Evolutionary conservation across 2,113 vertebrate species (phyloP), one percentile per base, ranked within the genome.

Genomic region (Uria lomvia): DNA sequence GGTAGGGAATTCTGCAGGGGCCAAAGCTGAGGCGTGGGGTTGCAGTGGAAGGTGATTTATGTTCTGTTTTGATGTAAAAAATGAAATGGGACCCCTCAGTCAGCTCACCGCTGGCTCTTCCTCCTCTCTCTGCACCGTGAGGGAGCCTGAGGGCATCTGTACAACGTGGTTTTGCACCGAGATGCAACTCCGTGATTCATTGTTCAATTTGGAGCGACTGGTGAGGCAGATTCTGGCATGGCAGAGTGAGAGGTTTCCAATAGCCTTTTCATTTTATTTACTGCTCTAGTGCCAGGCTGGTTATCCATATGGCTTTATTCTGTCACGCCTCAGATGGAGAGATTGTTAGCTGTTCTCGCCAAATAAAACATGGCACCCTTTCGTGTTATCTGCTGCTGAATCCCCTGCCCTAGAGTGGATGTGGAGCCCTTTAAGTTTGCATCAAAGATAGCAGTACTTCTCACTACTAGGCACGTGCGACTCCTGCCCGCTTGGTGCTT

Each of bases 391-490:
- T 89, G 80, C 70, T 43, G 23, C 70, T 67, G 65, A 26, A 32
- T 30, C 26, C 58, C 52, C 26, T 52, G 79, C 67, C 68, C 24
- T 4, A 0, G 13, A 14, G 11, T n/a, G 59, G 20, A 8, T 13
- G 30, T 9, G 49, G 53, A 74, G 21, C 8, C 74, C 24, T 27
- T 24, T 15, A 36, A 17, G 22, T 19, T 29, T 6, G 26, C 38
- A 21, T 14, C 50, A 30, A 13, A 66, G 23, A 3, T 0, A 2
- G 6, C 34, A 16, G 22, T 5, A 11, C n/a, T 94, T 30, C 45
- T 86, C 42, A 11, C 52, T 20, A 0, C 27, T 17, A 2, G 6
- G 5, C 9, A 21, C 0, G 0, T 40, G 42, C 24, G 58, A 0
- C 74, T 78, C 73, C 81, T 42, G 34, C 50, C 30, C 9, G 29